phyloP scores from a whole-genome alignment of 2,113 vertebrate species.

The Oophaga pumilio region DNA sequence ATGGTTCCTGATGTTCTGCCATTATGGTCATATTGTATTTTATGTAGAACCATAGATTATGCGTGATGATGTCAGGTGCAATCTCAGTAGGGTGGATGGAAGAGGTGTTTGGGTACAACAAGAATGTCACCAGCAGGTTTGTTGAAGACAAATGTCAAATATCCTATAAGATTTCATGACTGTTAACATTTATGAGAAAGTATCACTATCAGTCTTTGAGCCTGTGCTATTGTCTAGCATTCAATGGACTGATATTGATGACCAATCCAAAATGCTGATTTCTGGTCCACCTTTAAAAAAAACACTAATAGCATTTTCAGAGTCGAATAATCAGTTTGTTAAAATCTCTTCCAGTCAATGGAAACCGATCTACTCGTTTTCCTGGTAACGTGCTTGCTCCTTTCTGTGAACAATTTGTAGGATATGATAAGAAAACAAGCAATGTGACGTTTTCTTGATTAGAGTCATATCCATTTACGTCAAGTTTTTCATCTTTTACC shows the following conservation, averaged over 20 bases:
- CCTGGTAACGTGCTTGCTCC: background rate
- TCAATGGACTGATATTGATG: background rate
- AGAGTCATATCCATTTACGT: background rate
- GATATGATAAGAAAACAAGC: conserved; percentile 15
- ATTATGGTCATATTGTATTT: too few species aligned
- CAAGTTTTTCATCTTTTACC: background rate
- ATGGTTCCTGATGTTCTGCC: too few species aligned
- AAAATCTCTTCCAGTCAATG: background rate
- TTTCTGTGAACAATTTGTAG: background rate
- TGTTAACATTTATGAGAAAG: too few species aligned
- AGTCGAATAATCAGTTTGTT: background rate
- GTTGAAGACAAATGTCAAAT: background rate
- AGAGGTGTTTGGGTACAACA: background rate
- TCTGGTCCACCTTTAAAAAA: background rate
- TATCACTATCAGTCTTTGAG: background rate
- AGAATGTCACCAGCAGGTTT: too few species aligned
- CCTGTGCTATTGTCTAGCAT: background rate
- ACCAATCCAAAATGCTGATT: background rate
- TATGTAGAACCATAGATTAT: too few species aligned
- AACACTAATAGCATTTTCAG: background rate
- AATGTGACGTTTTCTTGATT: background rate
- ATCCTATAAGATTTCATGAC: too few species aligned
- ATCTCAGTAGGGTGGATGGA: background rate
- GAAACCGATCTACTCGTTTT: background rate
- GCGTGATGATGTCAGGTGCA: background rate